A percentile compares a stretch with the other conserved stretches of the same genome.
phyloP scores from a whole-genome alignment of 2,888 invertebrate species.

The Dilophus febrilis region DNA sequence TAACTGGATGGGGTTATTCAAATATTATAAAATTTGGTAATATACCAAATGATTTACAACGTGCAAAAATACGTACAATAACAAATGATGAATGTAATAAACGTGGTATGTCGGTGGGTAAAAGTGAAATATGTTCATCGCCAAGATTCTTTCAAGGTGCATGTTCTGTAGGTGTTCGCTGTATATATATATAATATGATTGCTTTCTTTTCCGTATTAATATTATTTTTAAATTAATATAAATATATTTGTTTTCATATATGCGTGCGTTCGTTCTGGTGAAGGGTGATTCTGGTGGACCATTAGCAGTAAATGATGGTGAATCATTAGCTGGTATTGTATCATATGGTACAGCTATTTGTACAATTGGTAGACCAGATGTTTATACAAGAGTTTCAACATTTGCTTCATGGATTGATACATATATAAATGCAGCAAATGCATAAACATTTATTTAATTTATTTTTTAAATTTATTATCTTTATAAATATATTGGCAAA shows the following conservation, averaged over 20 bases:
- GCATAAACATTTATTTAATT: too few species aligned
- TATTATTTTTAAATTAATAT: slow-evolving; percentile 4
- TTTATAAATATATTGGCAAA: too few species aligned
- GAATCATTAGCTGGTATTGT: slow-evolving; percentile 22
- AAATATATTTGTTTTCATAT: not conserved
- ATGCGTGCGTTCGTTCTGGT: too few species aligned
- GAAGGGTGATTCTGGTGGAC: slow-evolving; percentile 30
- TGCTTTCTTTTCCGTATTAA: not conserved
- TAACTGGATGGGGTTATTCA: slow-evolving; percentile 24
- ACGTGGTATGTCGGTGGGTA: slow-evolving; percentile 20
- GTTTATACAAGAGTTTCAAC: slow-evolving; percentile 26
- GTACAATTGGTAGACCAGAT: slow-evolving; percentile 18
- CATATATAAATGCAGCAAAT: too few species aligned
- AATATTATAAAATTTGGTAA: slow-evolving; percentile 19
- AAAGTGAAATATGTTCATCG: slow-evolving; percentile 24
- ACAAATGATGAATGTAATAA: slow-evolving; percentile 19
- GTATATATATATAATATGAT: not conserved
- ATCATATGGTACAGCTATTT: slow-evolving; percentile 20
- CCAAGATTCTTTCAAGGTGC: slow-evolving; percentile 19
- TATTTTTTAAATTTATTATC: too few species aligned
- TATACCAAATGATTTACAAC: slow-evolving; percentile 20
- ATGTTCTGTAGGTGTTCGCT: slow-evolving; percentile 23
- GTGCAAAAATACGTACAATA: slow-evolving; percentile 21
- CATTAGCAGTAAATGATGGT: slow-evolving; percentile 18
- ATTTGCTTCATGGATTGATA: slow-evolving; percentile 20